phyloP scores from a whole-genome alignment of 2,888 invertebrate species.

The Pandemis corylana region DNA sequence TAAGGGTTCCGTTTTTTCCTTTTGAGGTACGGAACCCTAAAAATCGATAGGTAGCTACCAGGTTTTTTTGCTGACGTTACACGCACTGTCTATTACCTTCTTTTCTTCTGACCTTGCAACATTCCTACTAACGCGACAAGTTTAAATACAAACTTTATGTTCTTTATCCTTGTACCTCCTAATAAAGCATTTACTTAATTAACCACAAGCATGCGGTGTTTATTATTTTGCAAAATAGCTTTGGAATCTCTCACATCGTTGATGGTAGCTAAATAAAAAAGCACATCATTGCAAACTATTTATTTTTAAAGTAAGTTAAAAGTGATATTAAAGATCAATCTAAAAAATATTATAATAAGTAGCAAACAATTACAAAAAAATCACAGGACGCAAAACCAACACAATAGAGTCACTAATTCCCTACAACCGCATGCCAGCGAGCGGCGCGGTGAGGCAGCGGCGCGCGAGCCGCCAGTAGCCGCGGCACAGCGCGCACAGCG shows the following conservation, averaged over 20 bases:
- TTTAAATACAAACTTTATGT: too few relatives aligned
- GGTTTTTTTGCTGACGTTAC: too few relatives aligned
- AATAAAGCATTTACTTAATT: too few relatives aligned
- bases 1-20: too few relatives aligned
- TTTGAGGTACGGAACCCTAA: too few relatives aligned
- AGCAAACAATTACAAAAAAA: conserved; percentile 6
- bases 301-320: neutral
- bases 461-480: conserved; percentile 66
- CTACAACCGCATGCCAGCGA: neutral
- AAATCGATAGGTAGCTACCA: too few relatives aligned
- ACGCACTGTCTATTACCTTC: too few relatives aligned
- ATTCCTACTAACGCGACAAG: too few relatives aligned
- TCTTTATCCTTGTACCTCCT: too few relatives aligned
- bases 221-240: too few relatives aligned
- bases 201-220: too few relatives aligned
- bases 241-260: neutral
- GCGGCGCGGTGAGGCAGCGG: conserved; percentile 4
- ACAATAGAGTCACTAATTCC: neutral
- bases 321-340: neutral
- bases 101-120: too few relatives aligned
- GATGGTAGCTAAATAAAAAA: neutral
- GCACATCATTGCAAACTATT: neutral
- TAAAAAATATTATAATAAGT: neutral
- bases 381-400: neutral
- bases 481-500: conserved; percentile 67